Evolutionary conservation across 1,140 invertebrate species (phyloP).

Genomic region (Bombus ignitus): DNA sequence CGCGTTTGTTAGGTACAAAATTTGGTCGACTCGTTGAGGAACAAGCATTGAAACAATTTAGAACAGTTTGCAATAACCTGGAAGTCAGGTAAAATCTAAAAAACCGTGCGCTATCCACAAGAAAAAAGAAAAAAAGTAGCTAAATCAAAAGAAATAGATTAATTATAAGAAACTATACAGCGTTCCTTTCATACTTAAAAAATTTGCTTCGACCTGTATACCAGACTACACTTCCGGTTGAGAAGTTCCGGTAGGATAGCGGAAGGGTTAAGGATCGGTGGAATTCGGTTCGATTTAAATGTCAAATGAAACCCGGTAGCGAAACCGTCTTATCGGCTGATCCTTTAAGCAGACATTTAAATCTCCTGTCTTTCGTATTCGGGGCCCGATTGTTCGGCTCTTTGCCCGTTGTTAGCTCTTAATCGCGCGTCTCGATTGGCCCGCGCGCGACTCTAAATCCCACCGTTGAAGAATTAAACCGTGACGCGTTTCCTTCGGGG

Average conservation of each 20-base stretch:
- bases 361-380: slow-evolving; percentile 27
- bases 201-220: background rate
- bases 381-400: background rate
- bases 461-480: slow-evolving; percentile 28
- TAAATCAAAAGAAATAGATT: too few relatives aligned
- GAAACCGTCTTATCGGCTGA: slow-evolving; percentile 43
- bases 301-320: slow-evolving; percentile 28
- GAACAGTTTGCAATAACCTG: too few relatives aligned
- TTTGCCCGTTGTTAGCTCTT: slow-evolving; percentile 29
- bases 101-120: too few relatives aligned
- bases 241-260: background rate
- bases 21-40: background rate
- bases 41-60: too few relatives aligned
- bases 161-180: too few relatives aligned
- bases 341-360: slow-evolving; percentile 47
- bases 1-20: background rate
- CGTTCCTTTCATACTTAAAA: background rate
- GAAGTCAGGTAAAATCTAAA: too few relatives aligned
- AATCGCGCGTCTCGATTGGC: slow-evolving; percentile 33
- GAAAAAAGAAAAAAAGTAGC: too few relatives aligned
- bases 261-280: background rate
- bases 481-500: slow-evolving; percentile 3
- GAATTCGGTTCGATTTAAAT: slow-evolving; percentile 33
- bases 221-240: background rate
- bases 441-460: background rate